Base-by-base conservation (phyloP, 2,888 invertebrate genomes). In the Nysson spinosus region DNA sequence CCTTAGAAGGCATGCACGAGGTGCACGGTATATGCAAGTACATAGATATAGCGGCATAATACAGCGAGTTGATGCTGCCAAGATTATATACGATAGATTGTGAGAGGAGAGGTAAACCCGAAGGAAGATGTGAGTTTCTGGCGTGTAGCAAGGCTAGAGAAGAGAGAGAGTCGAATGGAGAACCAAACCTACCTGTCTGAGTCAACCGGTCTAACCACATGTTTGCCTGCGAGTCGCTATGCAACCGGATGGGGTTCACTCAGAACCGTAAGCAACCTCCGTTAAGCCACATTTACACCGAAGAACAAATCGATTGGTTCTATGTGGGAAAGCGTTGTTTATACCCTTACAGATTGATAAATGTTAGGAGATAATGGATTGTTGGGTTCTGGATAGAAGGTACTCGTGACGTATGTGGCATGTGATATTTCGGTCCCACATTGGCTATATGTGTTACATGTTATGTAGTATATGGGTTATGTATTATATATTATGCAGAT, bases 201-300 rank as follows among this genome's bases (percentile, higher is more conserved):
- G 73, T 74, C 77, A 80, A 83, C 83, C 83, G 83, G 83, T 84
- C 75, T 81, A 73, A 84, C 83, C 84, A 73, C 83, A 83, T 83
- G 82, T 75, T 83, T 83, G 78, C 75, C 75, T 54, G 69, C 62
- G 68, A 78, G 79, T 78, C 77, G 75, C 74, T 74, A 65, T 78
- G 75, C 71, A 71, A 72, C 77, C 75, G 76, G 74, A 77, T 79
- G 71, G 67, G 64, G 64, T 65, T 69, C 65, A 51, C 77, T 57
- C 72, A 58, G 73, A 73, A 78, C 75, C 75, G 78, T 75, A 67
- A 77, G 73, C 71, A 71, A 79, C 71, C 73, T 69, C 77, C 75
- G 78, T 78, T 78, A 77, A 78, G 77, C 75, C 72, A 52, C 72
- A 71, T 77, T 80, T 75, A 78, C 74, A 72, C 75, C 72, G 57